phyloP scores from a whole-genome alignment of 2,113 vertebrate species.

The Dromiciops gliroides region DNA sequence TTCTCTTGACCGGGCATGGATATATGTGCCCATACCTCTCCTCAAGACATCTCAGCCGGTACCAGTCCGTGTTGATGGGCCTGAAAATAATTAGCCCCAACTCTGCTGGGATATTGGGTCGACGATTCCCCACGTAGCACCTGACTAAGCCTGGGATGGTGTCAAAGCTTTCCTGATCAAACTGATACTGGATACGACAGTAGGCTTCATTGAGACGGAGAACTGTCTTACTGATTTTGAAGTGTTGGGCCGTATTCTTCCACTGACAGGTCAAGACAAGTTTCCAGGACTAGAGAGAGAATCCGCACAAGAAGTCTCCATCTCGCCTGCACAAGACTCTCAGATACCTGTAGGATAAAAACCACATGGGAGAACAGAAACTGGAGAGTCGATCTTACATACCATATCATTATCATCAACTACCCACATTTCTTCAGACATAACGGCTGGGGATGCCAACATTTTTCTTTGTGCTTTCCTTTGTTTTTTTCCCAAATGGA shows the following conservation, averaged over 20 bases:
- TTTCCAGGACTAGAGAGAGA: constrained; percentile 96
- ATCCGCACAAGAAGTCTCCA: constrained; percentile 97
- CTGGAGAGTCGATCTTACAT: accelerated
- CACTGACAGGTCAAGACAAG: constrained; percentile 98
- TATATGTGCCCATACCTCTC: constrained; percentile 91
- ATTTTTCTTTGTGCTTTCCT: neutral
- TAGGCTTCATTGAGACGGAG: constrained; percentile 93
- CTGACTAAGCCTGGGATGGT: constrained; percentile 93
- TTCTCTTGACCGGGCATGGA: constrained; percentile 68
- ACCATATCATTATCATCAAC: neutral
- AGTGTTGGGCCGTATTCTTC: constrained; percentile 95
- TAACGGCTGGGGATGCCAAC: neutral
- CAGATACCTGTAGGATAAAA: constrained; percentile 88
- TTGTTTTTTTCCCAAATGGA: neutral
- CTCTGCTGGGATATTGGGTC: constrained; percentile 94
- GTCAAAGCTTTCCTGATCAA: constrained; percentile 95
- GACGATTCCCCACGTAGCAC: constrained; percentile 95
- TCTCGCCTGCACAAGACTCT: constrained; percentile 93
- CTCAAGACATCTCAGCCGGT: constrained; percentile 92
- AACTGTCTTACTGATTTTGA: constrained; percentile 94
- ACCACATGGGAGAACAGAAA: neutral
- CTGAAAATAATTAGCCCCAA: constrained; percentile 95
- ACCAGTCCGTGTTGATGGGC: constrained; percentile 93
- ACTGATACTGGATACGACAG: constrained; percentile 93
- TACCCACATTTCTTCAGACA: neutral